Percentiles rank a stretch among this genome's conserved stretches.
Evolutionary conservation across 2,797 vertebrate species (phyloP).

Genomic region (Karalla daura): DNA sequence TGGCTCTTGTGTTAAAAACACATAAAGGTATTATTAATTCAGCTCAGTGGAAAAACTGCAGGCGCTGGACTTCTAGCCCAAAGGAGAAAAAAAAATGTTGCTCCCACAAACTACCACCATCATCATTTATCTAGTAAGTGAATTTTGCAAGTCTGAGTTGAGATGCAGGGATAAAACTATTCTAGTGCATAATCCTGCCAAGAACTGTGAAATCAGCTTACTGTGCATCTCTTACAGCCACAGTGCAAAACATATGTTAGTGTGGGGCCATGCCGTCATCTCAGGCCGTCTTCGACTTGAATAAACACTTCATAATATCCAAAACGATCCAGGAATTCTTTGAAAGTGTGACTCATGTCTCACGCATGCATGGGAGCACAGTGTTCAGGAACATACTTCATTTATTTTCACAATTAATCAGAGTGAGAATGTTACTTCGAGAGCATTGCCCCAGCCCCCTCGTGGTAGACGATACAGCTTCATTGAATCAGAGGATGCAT

Average conservation of each 20-base stretch:
- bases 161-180: slow-evolving; percentile 49
- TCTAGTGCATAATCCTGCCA: slow-evolving; percentile 55
- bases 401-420: no score
- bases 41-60: slow-evolving; percentile 41
- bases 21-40: slow-evolving; percentile 30
- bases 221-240: slow-evolving; percentile 46
- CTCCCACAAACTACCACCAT: slow-evolving; percentile 19
- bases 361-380: neutral
- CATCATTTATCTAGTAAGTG: slow-evolving; percentile 43
- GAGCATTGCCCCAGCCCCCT: no score
- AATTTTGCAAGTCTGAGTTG: slow-evolving; percentile 39
- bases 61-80: neutral
- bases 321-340: slow-evolving; percentile 30
- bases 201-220: slow-evolving; percentile 64
- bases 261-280: slow-evolving; percentile 3
- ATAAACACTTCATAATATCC: slow-evolving; percentile 49
- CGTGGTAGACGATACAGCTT: neutral
- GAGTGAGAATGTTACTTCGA: no score
- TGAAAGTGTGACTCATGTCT: slow-evolving; percentile 31
- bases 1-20: slow-evolving; percentile 29
- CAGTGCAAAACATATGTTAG: slow-evolving; percentile 40
- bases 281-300: slow-evolving; percentile 37
- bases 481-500: neutral
- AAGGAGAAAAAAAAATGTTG: slow-evolving; percentile 22
- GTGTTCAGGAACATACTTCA: no score